phyloP scores from a whole-genome alignment of 1,140 invertebrate genomes.

The Heterodera schachtii region DNA sequence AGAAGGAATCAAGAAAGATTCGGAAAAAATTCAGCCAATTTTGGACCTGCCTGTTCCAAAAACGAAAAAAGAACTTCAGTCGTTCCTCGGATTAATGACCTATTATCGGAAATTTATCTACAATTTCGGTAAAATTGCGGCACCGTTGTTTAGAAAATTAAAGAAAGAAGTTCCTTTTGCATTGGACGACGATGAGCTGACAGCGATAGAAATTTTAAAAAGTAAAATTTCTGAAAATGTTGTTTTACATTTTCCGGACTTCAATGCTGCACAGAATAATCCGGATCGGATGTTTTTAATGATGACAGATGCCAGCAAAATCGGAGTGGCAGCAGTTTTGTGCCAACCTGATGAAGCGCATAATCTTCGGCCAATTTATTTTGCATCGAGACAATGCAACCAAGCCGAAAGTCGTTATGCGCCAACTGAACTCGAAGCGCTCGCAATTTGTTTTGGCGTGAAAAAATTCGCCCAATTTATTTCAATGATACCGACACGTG shows the following conservation, averaged over 20 bases:
- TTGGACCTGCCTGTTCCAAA: background rate
- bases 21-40: slow-evolving; percentile 16
- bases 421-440: slow-evolving; percentile 15
- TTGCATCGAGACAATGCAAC: slow-evolving; percentile 22
- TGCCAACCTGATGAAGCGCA: slow-evolving; percentile 6
- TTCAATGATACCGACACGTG: background rate
- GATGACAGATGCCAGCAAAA: slow-evolving; percentile 20
- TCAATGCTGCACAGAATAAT: slow-evolving; percentile 2
- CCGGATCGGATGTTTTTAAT: slow-evolving; percentile 6
- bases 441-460: slow-evolving; percentile 8
- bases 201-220: slow-evolving; percentile 44
- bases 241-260: slow-evolving; percentile 12
- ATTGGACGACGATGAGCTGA: slow-evolving; percentile 15
- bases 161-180: slow-evolving; percentile 26
- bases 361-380: slow-evolving; percentile 15
- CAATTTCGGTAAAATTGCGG: slow-evolving; percentile 27
- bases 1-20: slow-evolving; percentile 9
- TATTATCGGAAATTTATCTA: background rate
- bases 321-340: slow-evolving; percentile 2
- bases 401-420: slow-evolving; percentile 9
- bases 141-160: slow-evolving; percentile 22
- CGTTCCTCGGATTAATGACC: slow-evolving; percentile 16
- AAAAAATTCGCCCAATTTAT: slow-evolving; percentile 26
- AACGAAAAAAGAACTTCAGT: slow-evolving; percentile 14
- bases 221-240: slow-evolving; percentile 3